Base-by-base conservation (phyloP, 2,797 vertebrate species). In the Poeciliopsis gracilis region DNA sequence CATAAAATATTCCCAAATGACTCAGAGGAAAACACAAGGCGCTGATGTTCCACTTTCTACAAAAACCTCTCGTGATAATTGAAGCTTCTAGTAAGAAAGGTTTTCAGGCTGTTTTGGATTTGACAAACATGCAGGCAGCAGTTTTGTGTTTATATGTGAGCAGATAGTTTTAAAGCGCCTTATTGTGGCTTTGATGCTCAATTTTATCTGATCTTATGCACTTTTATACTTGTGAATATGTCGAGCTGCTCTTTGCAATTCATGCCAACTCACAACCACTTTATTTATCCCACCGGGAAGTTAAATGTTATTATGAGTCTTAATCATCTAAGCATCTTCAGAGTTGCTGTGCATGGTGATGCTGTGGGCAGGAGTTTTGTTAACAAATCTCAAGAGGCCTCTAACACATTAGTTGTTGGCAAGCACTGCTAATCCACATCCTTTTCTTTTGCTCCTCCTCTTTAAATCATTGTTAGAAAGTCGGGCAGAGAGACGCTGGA, bases 1-100 rank as follows among this genome's bases (percentile, higher is more conserved):
- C 38, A n/a, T 43, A 69, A 69, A 69, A 69, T 69, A 69, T 69
- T 43, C 66, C 38, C 66, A 43, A 43, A 69, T 69, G 66, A n/a
- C 38, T 69, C 38, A 43, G 66, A 69, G 63, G 20, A 25, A 67
- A 41, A 67, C 20, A 10, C 63, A 5, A 67, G 36, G 18, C 36
- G 63, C 63, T 25, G 63, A 36, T 5, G 36, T 41, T 67, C 1
- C 36, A 67, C 25, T 25, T 67, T 38, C 63, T 41, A 9, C 8
- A 23, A 23, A 49, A 67, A 67, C 13, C 4, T 30, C 9, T 16
- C 2, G 5, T 41, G 10, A 25, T 3, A 2, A 67, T 69, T 43
- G 12, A 23, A 20, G 36, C 33, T 66, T 63, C 38, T 23, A 12
- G 3, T 66, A 4, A 36, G 6, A 20, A 36, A 36, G 9, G 36